Evolutionary conservation across 2,888 invertebrate genomes (phyloP), one percentile per base, ranked within the genome.

Genomic region (Noctua janthe): DNA sequence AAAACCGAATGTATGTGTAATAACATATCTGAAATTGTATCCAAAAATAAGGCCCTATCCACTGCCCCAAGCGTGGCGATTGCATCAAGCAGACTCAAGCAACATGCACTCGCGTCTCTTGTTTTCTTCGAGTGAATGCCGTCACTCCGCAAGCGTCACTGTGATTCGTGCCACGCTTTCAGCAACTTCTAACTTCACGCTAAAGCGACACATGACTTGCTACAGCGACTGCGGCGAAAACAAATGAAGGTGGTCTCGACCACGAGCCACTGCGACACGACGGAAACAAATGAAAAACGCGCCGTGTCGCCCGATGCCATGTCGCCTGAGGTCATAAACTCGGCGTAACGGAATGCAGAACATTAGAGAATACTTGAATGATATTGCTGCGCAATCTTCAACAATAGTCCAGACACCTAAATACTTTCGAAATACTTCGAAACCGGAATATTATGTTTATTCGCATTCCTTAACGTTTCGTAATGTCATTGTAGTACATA

Each of bases 401-500:
- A 82, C 88, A 75, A 79, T 77, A 77, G 67, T 78, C 13, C 71
- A 29, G 7, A 35, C 70, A 76, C 66, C 72, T 54, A 67, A 75
- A 75, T 73, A 70, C 79, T 76, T 84, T 78, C 80, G 29, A 29
- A 29, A 29, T 29, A 29, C 29, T 29, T 29, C 29, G 54, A 83
- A 78, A 81, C 81, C 54, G 62, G 78, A 70, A 85, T 74, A 74
- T 71, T 73, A 80, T 78, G 66, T 74, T 77, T 66, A 77, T 66
- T 29, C 81, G 39, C 80, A 88, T 85, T 85, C 88, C 78, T 76
- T 69, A 51, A 70, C 62, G 54, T 87, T 83, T 78, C 15, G 59
- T 56, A 78, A 80, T 73, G 62, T 67, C 47, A 80, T 66, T 78
- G 76, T 79, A 39, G 35, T 39, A 39, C 3, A 39, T 39, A 39